Percentiles rank a stretch among this genome's conserved stretches.
phyloP scores from a whole-genome alignment of 2,888 invertebrate genomes.

The Malthinus flaveolus region DNA sequence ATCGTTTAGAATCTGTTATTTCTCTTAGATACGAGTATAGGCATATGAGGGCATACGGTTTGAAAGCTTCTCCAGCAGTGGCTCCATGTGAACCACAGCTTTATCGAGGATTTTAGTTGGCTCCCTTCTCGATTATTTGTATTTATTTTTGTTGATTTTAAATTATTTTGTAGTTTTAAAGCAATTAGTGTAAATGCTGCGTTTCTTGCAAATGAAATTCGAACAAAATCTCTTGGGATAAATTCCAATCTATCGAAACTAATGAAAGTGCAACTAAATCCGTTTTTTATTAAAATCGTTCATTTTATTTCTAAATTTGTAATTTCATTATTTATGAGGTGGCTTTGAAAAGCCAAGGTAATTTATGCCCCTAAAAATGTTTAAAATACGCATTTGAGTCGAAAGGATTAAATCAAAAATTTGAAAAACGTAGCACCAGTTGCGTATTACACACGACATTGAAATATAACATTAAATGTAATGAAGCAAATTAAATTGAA shows the following conservation, averaged over 20 bases:
- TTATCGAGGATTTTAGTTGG: too few species aligned
- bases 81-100: too few species aligned
- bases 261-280: neutral
- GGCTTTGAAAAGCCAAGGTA: neutral
- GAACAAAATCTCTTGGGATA: constrained; percentile 34
- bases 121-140: too few species aligned
- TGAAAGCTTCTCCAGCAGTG: too few species aligned
- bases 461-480: constrained; percentile 25
- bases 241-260: constrained; percentile 43
- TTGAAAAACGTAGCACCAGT: constrained; percentile 6
- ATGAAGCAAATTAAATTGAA: constrained; percentile 48
- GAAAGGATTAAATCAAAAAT: neutral
- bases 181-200: too few species aligned
- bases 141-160: too few species aligned
- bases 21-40: too few species aligned
- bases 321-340: neutral
- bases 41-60: too few species aligned
- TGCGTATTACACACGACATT: constrained; percentile 10
- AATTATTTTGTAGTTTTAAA: too few species aligned
- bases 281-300: neutral
- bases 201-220: too few species aligned
- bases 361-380: neutral
- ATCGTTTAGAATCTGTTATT: too few species aligned
- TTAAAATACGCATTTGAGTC: neutral
- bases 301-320: neutral